Evolutionary conservation across 2,113 vertebrate species (phyloP), one percentile per base, ranked within the genome.

Genomic region (Melanotaenia duboulayi): DNA sequence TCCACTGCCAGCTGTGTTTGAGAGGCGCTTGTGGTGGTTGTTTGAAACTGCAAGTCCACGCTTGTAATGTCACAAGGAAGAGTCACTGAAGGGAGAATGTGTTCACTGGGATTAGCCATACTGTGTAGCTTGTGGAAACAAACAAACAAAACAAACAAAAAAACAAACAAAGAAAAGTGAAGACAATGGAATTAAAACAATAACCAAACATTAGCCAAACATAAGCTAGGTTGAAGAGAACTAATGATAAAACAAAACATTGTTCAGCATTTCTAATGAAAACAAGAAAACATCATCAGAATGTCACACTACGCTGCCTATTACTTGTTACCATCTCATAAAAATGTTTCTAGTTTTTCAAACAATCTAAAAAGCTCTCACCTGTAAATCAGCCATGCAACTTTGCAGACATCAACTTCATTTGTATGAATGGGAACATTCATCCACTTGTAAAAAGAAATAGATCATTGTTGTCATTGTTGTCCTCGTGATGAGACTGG

Each of bases 341-440:
- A 20, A 19, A 14, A n/a, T 51, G 9, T 8, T 19, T 28, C 2
- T 3, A 44, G 14, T 4, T 49, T 46, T 42, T 24, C 4, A 17
- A 74, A 57, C 62, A 52, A 22, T 64, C 46, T 11, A 6, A 66
- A 60, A 35, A 11, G 16, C 28, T 48, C 88, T 92, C 71, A 93
- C 91, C 91, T 85, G 82, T 63, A 60, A 39, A 22, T 62, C 66
- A 71, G 62, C 35, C 35, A 74, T 74, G 16, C 13, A 62, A 39
- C 51, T 72, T 55, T 46, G 22, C 54, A 65, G 37, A 56, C 2
- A 40, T 51, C 14, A 2, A 4, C 77, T 19, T 87, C 75, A 84
- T 78, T 65, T 78, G 51, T 65, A 66, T 76, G 44, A 46, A 0
- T 1, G 37, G 4, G 40, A 48, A 62, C 22, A 40, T 71, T 79